These are phyloP conservation scores for Anguilla obscura DNA, from an alignment of 2,797 vertebrate species.

Conservation along the genomic window DNA sequence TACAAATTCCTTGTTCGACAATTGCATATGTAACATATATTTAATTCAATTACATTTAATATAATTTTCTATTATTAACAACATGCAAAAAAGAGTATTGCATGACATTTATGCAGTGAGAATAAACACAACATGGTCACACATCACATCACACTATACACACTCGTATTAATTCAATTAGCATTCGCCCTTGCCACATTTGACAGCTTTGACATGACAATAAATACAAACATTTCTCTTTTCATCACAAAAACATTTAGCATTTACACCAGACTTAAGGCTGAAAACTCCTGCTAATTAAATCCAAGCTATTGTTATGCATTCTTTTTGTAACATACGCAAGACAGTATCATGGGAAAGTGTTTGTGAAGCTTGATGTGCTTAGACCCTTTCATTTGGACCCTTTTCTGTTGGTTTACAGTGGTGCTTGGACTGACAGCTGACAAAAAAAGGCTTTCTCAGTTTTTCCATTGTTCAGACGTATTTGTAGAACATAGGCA, in stretches of 20 bases:
- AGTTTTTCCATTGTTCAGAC: not conserved
- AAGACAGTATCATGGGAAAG: too few species aligned
- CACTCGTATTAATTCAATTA: not conserved
- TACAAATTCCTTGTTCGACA: not conserved
- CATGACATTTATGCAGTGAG: not conserved
- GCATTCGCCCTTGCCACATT: not conserved
- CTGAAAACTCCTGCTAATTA: not conserved
- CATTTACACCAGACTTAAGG: not conserved
- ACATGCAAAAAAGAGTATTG: not conserved
- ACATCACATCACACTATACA: not conserved
- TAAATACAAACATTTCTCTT: not conserved
- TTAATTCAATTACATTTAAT: not conserved
- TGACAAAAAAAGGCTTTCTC: not conserved
- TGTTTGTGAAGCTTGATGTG: too few species aligned
- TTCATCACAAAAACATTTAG: not conserved
- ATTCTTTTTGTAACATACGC: too few species aligned
- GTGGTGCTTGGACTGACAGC: not conserved
- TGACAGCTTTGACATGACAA: not conserved
- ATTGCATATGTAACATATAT: not conserved
- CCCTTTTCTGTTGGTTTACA: not conserved
- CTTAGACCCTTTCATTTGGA: not conserved
- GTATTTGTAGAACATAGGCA: not conserved
- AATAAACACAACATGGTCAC: not conserved
- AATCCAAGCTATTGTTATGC: not conserved
- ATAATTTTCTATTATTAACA: not conserved